Evolutionary conservation across 2,797 vertebrate genomes (phyloP).

Genomic region (Sebastes nivosus): DNA sequence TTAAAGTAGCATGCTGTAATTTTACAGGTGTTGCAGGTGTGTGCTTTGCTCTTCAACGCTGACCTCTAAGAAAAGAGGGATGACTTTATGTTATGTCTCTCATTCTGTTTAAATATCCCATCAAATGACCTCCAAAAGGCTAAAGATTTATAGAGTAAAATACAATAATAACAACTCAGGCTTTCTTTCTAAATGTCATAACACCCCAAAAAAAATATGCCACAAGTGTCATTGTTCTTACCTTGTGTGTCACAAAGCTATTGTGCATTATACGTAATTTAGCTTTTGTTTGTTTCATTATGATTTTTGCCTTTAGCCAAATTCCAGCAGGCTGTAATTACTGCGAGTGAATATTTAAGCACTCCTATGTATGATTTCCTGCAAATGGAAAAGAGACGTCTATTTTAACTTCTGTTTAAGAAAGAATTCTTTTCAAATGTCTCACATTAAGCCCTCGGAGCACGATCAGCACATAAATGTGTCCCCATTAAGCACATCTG

Average conservation of each 20-base stretch:
- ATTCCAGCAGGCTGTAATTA: slow-evolving; percentile 67
- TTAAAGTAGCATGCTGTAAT: slow-evolving; percentile 7
- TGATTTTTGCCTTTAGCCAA: slow-evolving; percentile 65
- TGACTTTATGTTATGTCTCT: slow-evolving; percentile 15
- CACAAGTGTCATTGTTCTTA: slow-evolving; percentile 33
- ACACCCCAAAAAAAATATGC: background rate
- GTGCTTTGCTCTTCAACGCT: slow-evolving; percentile 12
- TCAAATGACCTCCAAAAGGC: slow-evolving; percentile 11
- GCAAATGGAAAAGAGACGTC: slow-evolving; percentile 41
- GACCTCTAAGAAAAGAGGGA: slow-evolving; percentile 23
- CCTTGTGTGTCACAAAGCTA: slow-evolving; percentile 47
- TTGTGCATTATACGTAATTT: slow-evolving; percentile 63
- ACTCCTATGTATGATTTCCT: slow-evolving; percentile 47
- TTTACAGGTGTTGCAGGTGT: slow-evolving; percentile 50
- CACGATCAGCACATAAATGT: slow-evolving; percentile 14
- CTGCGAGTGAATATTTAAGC: slow-evolving; percentile 53
- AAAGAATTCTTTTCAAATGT: slow-evolving; percentile 28
- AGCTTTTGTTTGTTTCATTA: slow-evolving; percentile 71
- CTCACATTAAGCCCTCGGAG: slow-evolving; percentile 30
- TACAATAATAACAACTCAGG: slow-evolving; percentile 5
- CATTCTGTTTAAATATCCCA: slow-evolving; percentile 14
- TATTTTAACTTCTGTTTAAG: slow-evolving; percentile 39
- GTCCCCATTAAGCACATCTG: slow-evolving; percentile 27
- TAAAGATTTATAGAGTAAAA: background rate
- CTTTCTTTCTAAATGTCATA: slow-evolving; percentile 27